These are phyloP conservation scores for Phylloscopus trochilus DNA, from an alignment of 2,113 vertebrate species.

Conservation along the genomic window DNA sequence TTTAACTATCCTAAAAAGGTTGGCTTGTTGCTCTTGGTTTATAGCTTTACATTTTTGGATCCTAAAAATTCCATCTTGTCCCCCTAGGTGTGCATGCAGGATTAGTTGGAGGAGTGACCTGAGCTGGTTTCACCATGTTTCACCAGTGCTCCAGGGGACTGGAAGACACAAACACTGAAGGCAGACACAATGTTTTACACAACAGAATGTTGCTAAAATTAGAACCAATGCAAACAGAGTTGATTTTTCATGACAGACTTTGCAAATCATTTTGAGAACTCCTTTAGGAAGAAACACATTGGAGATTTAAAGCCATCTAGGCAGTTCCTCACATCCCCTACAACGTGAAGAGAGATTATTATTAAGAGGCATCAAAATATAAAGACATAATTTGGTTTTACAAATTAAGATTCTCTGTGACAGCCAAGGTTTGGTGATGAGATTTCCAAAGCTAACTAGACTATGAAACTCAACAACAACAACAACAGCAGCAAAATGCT, in stretches of 20 bases:
- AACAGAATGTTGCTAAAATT: constrained; percentile 9
- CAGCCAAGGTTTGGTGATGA: background rate
- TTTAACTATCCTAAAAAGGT: background rate
- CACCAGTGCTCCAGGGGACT: background rate
- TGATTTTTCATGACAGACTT: background rate
- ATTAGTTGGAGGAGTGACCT: background rate
- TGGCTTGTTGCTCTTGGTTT: background rate
- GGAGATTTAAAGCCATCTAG: background rate
- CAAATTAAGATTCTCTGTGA: background rate
- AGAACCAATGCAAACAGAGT: background rate
- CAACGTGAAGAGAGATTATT: background rate
- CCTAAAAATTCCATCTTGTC: background rate
- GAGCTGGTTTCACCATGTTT: background rate
- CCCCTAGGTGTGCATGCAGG: rapidly evolving
- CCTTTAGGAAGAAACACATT: background rate
- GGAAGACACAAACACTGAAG: background rate
- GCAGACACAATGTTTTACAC: background rate
- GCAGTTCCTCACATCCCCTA: background rate
- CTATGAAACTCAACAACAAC: background rate
- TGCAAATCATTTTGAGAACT: background rate
- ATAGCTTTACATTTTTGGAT: background rate
- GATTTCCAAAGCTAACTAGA: background rate
- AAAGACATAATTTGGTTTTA: background rate
- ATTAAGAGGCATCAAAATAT: background rate
- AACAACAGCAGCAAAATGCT: background rate